A percentile compares a stretch with the other conserved stretches of the same genome.
These are phyloP conservation scores for Falco berigora DNA, from an alignment of 2,797 vertebrate genomes.

Conservation along the genomic window DNA sequence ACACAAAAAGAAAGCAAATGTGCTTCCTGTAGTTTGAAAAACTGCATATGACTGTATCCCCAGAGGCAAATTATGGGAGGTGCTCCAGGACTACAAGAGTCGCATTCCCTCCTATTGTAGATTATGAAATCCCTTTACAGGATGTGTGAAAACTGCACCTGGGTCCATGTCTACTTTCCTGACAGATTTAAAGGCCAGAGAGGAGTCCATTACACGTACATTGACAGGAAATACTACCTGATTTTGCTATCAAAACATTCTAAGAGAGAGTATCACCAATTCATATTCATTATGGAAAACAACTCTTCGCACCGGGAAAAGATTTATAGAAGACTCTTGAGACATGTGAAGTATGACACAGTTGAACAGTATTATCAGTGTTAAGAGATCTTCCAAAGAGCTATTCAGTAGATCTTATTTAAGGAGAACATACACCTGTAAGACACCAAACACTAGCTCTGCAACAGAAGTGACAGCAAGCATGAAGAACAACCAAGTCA, in stretches of 20 bases:
- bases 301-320: background rate
- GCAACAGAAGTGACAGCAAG: background rate
- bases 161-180: constrained; percentile 31
- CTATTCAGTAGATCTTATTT: background rate
- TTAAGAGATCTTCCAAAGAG: background rate
- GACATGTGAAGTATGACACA: background rate
- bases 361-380: background rate
- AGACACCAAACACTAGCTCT: background rate
- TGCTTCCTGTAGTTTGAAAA: constrained; percentile 53
- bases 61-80: constrained; percentile 34
- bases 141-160: constrained; percentile 63
- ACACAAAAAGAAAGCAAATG: constrained; percentile 36
- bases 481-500: background rate
- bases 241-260: constrained; percentile 36
- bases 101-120: constrained; percentile 19
- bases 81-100: constrained; percentile 34
- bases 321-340: background rate
- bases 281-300: background rate
- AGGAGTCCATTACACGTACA: constrained; percentile 25
- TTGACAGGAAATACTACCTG: constrained; percentile 47
- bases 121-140: constrained; percentile 57
- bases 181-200: constrained; percentile 64
- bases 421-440: background rate
- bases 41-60: constrained; percentile 7
- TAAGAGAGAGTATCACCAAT: background rate